Evolutionary conservation across 2,888 invertebrate genomes (phyloP), one percentile per base, ranked within the genome.

Genomic region (Apamea epomidion): DNA sequence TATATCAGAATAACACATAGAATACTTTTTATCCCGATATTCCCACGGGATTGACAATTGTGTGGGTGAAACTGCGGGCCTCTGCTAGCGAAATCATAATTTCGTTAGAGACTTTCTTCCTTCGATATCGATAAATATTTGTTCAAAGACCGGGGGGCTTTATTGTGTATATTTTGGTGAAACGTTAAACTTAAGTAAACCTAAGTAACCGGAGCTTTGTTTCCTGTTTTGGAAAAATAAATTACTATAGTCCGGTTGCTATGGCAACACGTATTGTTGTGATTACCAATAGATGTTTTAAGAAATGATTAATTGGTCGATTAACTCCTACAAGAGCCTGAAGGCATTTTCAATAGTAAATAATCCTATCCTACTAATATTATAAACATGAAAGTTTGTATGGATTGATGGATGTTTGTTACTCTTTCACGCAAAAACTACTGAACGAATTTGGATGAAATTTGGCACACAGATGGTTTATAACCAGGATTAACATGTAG

Each of bases 91-190:
- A 62, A 65, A 88, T 71, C 64, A 72, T n/a, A 78, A 76, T 82
- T 81, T 77, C 25, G 6, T 69, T 80, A 16, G 10, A 75, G 62
- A 73, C 51, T 75, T 78, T 75, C 67, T 68, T 70, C 69, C 67
- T 75, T 75, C 64, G 69, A 42, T 45, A 60, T 70, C 60, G 29
- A 83, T 87, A 88, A 88, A 87, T 88, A 88, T 83, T 88, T 88
- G 69, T 68, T 83, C 48, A 42, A 76, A 71, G 74, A 58, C 77
- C 65, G 37, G 10, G 10, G 65, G 68, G 73, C 78, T 80, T 88
- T 88, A 48, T 71, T 81, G 60, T 80, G 54, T 82, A 74, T 80
- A 80, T 85, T 85, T 82, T 73, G 37, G 74, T 76, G 83, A 82
- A 88, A 86, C 88, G 45, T 82, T 76, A 85, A 81, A 83, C 83